phyloP scores from a whole-genome alignment of 2,888 invertebrate species.

The Tenthredo scrophulariae region DNA sequence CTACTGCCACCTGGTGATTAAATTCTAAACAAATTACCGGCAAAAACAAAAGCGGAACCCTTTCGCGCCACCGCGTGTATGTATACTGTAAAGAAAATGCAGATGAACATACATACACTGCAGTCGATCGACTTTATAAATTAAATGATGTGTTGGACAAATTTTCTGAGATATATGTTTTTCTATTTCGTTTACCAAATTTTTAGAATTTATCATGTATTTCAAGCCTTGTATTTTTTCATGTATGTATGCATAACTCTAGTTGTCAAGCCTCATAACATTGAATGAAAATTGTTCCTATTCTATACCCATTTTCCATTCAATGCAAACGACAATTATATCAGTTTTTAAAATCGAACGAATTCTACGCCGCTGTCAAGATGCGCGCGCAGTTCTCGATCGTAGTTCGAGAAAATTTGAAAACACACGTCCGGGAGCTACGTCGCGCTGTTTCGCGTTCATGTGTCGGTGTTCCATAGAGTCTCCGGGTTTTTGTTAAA shows the following conservation, averaged over 20 bases:
- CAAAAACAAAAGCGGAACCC: background rate
- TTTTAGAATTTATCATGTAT: background rate
- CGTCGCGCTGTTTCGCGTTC: conserved; percentile 60
- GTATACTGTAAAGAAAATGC: background rate
- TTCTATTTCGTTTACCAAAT: background rate
- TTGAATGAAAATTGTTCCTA: background rate
- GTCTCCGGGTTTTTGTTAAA: conserved; percentile 52
- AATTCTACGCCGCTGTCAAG: conserved; percentile 3
- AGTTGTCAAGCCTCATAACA: background rate
- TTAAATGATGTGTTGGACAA: background rate
- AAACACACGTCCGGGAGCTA: conserved; percentile 59
- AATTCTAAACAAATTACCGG: background rate
- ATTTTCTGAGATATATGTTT: background rate
- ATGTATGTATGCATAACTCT: background rate
- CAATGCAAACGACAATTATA: background rate
- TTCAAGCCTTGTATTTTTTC: background rate
- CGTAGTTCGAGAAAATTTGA: conserved; percentile 62
- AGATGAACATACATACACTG: too few species aligned
- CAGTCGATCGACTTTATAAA: background rate
- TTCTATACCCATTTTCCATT: background rate
- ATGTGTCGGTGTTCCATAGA: conserved; percentile 34
- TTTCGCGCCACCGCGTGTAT: background rate
- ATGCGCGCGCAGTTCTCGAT: conserved; percentile 63
- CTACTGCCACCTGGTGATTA: conserved; percentile 24
- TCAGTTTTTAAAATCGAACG: conserved; percentile 4